Evolutionary conservation across 1,140 invertebrate genomes (phyloP).

Genomic region (Yoshiicerus persimilis): DNA sequence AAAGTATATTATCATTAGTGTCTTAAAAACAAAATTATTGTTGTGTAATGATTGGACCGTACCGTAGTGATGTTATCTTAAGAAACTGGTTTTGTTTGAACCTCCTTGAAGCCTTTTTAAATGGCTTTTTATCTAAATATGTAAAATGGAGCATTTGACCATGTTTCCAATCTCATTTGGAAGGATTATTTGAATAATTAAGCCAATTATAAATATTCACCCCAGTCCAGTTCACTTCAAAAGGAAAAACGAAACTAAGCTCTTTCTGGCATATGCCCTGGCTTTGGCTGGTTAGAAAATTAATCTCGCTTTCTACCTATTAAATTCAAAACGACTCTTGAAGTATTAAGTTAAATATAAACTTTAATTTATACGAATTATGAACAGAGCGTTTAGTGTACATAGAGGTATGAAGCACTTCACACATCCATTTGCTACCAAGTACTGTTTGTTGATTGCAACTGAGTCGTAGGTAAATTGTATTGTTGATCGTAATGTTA

Average conservation of each 20-base stretch:
- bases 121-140: no score
- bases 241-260: background rate
- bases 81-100: no score
- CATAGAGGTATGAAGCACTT: background rate
- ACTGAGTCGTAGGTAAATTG: background rate
- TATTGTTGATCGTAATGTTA: background rate
- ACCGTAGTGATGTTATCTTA: no score
- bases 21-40: no score
- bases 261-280: background rate
- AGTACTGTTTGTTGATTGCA: background rate
- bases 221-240: background rate
- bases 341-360: background rate
- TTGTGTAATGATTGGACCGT: no score
- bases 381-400: background rate
- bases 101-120: no score
- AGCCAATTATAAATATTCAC: background rate
- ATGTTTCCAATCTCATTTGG: background rate
- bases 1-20: background rate
- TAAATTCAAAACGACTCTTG: background rate
- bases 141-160: background rate
- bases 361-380: background rate
- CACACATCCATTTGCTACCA: background rate
- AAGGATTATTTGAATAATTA: background rate
- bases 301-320: background rate
- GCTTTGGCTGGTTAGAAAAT: background rate